Evolutionary conservation across 2,888 invertebrate species (phyloP), one percentile per base, ranked within the genome.

Genomic region (Volucella zonaria): DNA sequence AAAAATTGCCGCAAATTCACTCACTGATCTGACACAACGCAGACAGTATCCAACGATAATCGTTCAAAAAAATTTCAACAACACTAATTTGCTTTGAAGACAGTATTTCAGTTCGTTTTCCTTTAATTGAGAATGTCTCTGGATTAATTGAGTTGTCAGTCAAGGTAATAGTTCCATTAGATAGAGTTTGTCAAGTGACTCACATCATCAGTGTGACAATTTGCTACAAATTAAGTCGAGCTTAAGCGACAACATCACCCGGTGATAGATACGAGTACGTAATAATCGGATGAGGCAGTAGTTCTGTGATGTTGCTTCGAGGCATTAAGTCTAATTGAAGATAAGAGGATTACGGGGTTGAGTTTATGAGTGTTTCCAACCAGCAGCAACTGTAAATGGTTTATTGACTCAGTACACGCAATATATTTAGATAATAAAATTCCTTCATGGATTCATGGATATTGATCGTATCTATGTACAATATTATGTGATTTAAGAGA

Each of bases 281-380:
- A 64, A 3, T 74, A 83, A 83, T 68, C 70, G 70, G 68, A 83
- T 79, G 74, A 79, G 45, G 45, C 15, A 54, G n/a, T 56, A 45
- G 51, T 64, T 45, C 56, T 43, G 61, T 52, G 11, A 56, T 47
- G 38, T 59, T 61, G 31, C n/a, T 42, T 1, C 6, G 31, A 49
- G 14, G 61, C 45, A 58, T 83, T 61, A 64, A 10, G 70, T 64
- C 79, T 70, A 80, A 83, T 83, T 83, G 66, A 71, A 70, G 79
- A 14, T 83, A 83, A 83, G 83, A 59, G 61, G 79, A 79, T 83
- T 83, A 79, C 61, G 42, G 49, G 23, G 74, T 14, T 42, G 70
- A 51, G 52, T 31, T 31, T 31, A 31, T 14, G 2, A 45, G 61
- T 54, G 38, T 58, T 52, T 64, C 59, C 54, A 68, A 23, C 15